Percentiles rank a stretch among this genome's conserved stretches.
These are phyloP conservation scores for Sinocyclocheilus maitianheensis DNA, from an alignment of 2,113 vertebrate genomes.

Conservation along the genomic window DNA sequence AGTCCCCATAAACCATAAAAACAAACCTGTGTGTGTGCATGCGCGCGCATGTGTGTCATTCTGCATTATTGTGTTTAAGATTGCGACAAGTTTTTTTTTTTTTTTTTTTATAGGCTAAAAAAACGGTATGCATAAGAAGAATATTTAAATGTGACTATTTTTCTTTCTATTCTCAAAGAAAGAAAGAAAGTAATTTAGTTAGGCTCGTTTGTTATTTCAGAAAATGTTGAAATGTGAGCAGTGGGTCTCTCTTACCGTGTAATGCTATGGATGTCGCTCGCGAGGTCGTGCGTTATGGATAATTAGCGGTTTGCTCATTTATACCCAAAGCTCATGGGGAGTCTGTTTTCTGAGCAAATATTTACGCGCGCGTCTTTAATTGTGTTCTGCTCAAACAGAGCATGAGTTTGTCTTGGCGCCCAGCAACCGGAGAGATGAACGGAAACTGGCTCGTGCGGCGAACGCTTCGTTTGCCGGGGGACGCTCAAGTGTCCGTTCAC, in stretches of 20 bases:
- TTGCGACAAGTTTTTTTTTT: no score
- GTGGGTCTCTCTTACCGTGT: constrained; percentile 40
- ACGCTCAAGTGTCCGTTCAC: constrained; percentile 83
- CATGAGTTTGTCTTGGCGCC: constrained; percentile 89
- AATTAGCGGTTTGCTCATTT: constrained; percentile 77
- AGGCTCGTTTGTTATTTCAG: neutral
- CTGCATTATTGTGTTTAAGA: no score
- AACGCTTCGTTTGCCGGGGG: constrained; percentile 83
- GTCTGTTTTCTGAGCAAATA: constrained; percentile 90
- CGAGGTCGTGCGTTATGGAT: neutral
- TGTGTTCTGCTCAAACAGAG: constrained; percentile 88
- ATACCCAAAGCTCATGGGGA: constrained; percentile 69
- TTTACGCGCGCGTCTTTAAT: constrained; percentile 88
- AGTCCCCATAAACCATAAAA: no score
- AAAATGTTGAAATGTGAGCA: neutral
- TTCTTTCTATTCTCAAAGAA: no score
- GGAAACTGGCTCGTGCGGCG: constrained; percentile 65
- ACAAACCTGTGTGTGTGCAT: no score
- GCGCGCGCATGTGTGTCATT: no score
- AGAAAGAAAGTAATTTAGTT: neutral
- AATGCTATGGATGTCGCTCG: constrained; percentile 7
- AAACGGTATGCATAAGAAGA: no score
- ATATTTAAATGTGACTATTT: no score
- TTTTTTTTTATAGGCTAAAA: no score
- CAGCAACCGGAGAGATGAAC: constrained; percentile 83